Base-by-base conservation (phyloP, 2,113 vertebrate genomes). In the Microtus montanus region DNA sequence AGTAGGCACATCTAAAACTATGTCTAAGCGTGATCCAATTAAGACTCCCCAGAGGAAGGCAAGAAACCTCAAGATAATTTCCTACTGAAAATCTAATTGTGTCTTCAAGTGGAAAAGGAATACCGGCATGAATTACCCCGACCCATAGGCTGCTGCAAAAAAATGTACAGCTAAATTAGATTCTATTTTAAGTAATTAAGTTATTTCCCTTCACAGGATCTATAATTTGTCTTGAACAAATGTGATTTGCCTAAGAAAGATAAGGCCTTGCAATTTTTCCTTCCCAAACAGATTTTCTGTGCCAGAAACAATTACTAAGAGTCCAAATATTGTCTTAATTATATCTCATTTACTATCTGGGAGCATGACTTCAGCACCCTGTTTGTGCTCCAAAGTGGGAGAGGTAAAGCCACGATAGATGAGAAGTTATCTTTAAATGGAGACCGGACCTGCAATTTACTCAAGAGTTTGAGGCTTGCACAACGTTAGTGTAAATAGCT, bases 21-120 rank as follows among this genome's bases (percentile, higher is more conserved):
- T 94, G 91, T 87, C 96, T 97, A 95, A 95, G 87, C 83, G 71
- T 93, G 95, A 98, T 97, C 92, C 93, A 95, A 96, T 97, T 97
- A 96, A 84, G 90, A 89, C 70, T 96, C 95, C 89, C 77, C 71
- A 87, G 93, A 80, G 92, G 95, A 95, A 97, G 93, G 19, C 80
- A 97, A 97, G 79, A 97, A 93, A 96, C 38, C 93, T 96, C 92
- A 95, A 93, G 88, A 91, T 96, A 97, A 96, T 93, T 97, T 98
- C 97, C 96, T 96, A 95, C 83, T 84, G 91, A 75, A 96, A 97
- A 96, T 97, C 96, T 96, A 96, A 97, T 96, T 97, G 90, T 96
- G 82, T 95, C 89, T 88, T 95, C 91, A 95, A 97, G 95, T 96
- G 92, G 86, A 91, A 64, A 86, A 94, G 66, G 95, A 96, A 96